phyloP scores from a whole-genome alignment of 30 jellyfish, hydroid and myxozoan species.

The Turritopsis dohrnii region DNA sequence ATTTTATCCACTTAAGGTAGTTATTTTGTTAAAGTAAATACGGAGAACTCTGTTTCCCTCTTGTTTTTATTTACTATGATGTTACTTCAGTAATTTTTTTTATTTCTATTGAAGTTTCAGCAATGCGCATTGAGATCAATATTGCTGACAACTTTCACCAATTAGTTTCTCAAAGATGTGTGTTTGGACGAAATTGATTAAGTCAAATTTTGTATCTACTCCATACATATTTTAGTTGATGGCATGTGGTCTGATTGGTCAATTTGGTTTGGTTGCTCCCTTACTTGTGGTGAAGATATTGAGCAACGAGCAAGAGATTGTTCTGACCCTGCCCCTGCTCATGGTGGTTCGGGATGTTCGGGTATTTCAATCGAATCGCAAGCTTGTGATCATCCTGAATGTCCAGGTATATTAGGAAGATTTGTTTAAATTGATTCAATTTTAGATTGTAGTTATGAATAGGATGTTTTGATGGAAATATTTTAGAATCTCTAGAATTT shows the following conservation, averaged over 20 bases:
- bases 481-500: too few species aligned
- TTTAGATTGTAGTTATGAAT: neutral
- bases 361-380: neutral
- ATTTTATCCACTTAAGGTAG: too few species aligned
- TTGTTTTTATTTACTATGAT: too few species aligned
- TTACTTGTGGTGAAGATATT: neutral
- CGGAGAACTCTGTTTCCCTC: too few species aligned
- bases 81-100: too few species aligned
- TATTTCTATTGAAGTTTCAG: too few species aligned
- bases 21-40: too few species aligned
- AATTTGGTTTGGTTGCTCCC: neutral
- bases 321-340: neutral
- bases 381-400: neutral
- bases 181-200: too few species aligned
- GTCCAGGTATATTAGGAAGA: neutral
- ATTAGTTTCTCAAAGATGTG: too few species aligned
- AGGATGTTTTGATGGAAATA: neutral
- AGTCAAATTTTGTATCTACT: too few species aligned
- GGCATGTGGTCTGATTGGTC: neutral
- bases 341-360: neutral
- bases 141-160: too few species aligned
- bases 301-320: neutral
- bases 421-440: neutral
- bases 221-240: neutral
- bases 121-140: too few species aligned